Conservation (phyloP, 1,140 invertebrate species). For the Drosophila bocki region DNA sequence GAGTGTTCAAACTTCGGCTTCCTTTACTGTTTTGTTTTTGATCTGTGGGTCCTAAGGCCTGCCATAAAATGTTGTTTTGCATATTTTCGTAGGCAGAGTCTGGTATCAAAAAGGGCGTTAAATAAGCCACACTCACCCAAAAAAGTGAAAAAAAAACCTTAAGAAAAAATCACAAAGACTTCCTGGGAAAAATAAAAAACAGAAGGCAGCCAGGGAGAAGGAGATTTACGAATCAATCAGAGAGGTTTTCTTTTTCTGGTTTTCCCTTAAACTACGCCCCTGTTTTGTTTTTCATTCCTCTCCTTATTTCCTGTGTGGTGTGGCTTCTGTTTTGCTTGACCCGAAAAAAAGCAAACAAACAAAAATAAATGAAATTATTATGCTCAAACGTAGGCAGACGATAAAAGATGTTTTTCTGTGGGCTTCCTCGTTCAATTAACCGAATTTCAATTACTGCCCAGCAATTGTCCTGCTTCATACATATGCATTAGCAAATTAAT, state of each 20-base stretch:
- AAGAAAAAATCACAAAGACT: neutral
- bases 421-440: constrained; percentile 64
- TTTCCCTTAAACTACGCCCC: constrained; percentile 7
- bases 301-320: constrained; percentile 37
- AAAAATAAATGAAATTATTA: constrained; percentile 71
- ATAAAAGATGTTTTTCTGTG: constrained; percentile 57
- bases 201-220: neutral
- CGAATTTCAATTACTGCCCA: constrained; percentile 57
- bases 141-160: neutral
- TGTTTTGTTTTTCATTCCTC: constrained; percentile 25
- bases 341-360: constrained; percentile 15
- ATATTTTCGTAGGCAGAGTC: constrained; percentile 40
- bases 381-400: constrained; percentile 52
- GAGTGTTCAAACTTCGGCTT: neutral
- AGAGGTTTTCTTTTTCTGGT: neutral
- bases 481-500: constrained; percentile 74
- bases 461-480: constrained; percentile 48
- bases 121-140: neutral
- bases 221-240: constrained; percentile 27
- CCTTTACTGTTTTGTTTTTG: neutral
- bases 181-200: constrained; percentile 8
- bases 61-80: constrained; percentile 50
- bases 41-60: neutral
- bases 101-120: constrained; percentile 1
- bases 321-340: constrained; percentile 65